A percentile compares a stretch with the other conserved stretches of the same genome.
phyloP scores from a whole-genome alignment of 1,140 invertebrate genomes.

The Drosophila neocordata region DNA sequence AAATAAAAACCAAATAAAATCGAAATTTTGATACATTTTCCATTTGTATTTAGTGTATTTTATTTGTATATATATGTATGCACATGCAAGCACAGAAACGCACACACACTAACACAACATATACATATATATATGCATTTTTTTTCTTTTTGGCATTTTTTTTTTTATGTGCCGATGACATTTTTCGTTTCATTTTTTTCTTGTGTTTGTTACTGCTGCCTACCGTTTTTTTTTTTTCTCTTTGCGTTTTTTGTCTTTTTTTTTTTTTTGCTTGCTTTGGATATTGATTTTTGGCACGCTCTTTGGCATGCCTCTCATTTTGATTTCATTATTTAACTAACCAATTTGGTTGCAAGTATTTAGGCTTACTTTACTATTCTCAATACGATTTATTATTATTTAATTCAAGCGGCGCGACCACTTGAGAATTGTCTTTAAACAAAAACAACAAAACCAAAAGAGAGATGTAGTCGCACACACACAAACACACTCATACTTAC shows the following conservation, averaged over 20 bases:
- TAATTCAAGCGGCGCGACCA: background rate
- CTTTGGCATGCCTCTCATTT: constrained; percentile 1
- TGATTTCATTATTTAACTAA: constrained; percentile 5
- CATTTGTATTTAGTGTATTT: background rate
- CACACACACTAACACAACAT: background rate
- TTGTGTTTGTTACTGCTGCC: background rate
- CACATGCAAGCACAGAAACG: background rate
- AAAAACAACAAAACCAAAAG: constrained; percentile 2
- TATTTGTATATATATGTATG: background rate
- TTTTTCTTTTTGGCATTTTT: background rate
- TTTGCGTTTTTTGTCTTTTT: constrained; percentile 4
- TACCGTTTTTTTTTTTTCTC: constrained; percentile 1
- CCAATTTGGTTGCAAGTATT: background rate
- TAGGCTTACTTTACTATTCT: background rate
- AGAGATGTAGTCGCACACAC: background rate
- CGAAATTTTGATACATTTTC: background rate
- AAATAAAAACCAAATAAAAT: constrained; percentile 2
- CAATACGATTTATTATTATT: constrained; percentile 1
- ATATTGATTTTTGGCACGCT: constrained; percentile 11
- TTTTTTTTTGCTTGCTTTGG: constrained; percentile 7
- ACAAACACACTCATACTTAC: constrained; percentile 3
- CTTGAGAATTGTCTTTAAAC: constrained; percentile 2
- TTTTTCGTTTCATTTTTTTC: background rate
- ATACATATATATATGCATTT: constrained; percentile 8
- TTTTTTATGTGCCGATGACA: constrained; percentile 5